phyloP scores from a whole-genome alignment of 2,888 invertebrate genomes.

The Coremacera marginata region DNA sequence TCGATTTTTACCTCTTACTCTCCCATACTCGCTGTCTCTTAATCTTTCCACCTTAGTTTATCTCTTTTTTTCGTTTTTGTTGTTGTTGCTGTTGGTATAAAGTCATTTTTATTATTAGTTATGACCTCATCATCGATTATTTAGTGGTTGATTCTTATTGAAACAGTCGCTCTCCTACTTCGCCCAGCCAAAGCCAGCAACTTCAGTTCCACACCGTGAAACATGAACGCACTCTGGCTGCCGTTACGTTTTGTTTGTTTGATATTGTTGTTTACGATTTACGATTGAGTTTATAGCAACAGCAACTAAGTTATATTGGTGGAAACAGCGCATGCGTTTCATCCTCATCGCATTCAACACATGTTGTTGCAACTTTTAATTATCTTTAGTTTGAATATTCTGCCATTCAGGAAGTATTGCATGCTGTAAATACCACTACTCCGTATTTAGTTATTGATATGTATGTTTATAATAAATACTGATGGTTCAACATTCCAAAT shows the following conservation, averaged over 20 bases:
- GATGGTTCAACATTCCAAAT: neutral
- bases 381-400: too few species aligned
- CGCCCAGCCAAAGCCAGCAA: slow-evolving; percentile 43
- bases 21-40: slow-evolving; percentile 26
- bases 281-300: neutral
- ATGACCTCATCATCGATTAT: slow-evolving; percentile 70
- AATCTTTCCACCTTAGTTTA: slow-evolving; percentile 36
- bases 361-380: too few species aligned
- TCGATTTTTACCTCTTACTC: slow-evolving; percentile 24
- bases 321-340: neutral
- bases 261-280: neutral
- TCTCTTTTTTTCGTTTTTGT: slow-evolving; percentile 32
- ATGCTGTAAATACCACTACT: too few species aligned
- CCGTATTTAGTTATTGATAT: too few species aligned
- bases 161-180: slow-evolving; percentile 52
- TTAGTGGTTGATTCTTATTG: slow-evolving; percentile 64
- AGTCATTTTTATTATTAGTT: slow-evolving; percentile 70
- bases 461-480: neutral
- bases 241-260: slow-evolving; percentile 17
- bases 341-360: neutral
- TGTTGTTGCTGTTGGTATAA: slow-evolving; percentile 45
- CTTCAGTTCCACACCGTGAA: slow-evolving; percentile 25
- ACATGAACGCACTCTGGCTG: slow-evolving; percentile 13
- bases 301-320: neutral
- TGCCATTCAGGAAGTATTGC: too few species aligned